These are phyloP conservation scores for Eledona agricola DNA, from an alignment of 2,888 invertebrate species.

Conservation along the genomic window DNA sequence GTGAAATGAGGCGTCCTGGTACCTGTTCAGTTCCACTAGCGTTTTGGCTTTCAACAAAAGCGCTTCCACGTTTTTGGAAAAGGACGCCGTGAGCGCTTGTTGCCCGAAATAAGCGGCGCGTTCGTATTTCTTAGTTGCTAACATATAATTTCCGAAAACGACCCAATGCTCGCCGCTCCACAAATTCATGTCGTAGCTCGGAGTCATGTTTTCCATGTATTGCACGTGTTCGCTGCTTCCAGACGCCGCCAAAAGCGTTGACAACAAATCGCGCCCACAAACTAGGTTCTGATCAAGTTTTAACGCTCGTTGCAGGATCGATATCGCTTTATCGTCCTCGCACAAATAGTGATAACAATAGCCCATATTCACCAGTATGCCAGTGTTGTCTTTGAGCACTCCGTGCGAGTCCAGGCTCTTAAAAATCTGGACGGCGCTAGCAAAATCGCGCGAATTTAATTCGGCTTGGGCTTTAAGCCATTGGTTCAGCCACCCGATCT, in stretches of 20 bases:
- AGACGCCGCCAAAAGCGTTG: slow-evolving; percentile 53
- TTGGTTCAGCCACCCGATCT: slow-evolving; percentile 66
- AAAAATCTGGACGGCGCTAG: slow-evolving; percentile 72
- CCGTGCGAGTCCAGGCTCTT: slow-evolving; percentile 73
- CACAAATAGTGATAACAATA: slow-evolving; percentile 78
- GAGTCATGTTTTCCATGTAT: slow-evolving; percentile 51
- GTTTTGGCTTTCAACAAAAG: slow-evolving; percentile 77
- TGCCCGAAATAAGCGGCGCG: slow-evolving; percentile 78
- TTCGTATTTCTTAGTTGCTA: slow-evolving; percentile 70
- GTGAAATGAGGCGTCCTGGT: slow-evolving; percentile 71
- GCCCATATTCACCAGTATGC: slow-evolving; percentile 74
- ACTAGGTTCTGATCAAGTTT: slow-evolving; percentile 52
- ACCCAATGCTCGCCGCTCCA: slow-evolving; percentile 75
- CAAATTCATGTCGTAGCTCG: slow-evolving; percentile 50
- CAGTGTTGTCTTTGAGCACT: slow-evolving; percentile 72
- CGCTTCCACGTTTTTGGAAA: slow-evolving; percentile 74
- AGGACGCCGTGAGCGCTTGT: slow-evolving; percentile 70
- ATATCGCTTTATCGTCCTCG: slow-evolving; percentile 72
- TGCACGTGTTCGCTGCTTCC: slow-evolving; percentile 53
- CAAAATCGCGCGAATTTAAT: slow-evolving; percentile 73
- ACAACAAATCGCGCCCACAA: slow-evolving; percentile 53
- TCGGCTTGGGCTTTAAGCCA: slow-evolving; percentile 74
- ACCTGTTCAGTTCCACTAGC: slow-evolving; percentile 72
- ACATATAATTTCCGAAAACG: slow-evolving; percentile 76
- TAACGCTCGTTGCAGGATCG: slow-evolving; percentile 63